Base-by-base conservation (phyloP, 1,140 invertebrate genomes). In the Alviniconcha marisindica region DNA sequence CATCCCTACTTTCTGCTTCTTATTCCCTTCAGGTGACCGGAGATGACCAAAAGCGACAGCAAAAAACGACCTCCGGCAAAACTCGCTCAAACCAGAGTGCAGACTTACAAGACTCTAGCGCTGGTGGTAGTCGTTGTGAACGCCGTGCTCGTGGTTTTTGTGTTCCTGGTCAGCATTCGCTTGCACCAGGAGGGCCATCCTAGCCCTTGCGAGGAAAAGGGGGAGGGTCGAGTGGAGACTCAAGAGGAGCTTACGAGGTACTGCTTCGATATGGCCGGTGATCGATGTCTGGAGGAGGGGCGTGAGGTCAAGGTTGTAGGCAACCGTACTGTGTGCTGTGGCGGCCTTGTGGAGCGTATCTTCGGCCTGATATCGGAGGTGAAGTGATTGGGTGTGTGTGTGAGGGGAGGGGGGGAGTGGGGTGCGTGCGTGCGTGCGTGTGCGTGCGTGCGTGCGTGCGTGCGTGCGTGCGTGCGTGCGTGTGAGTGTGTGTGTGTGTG, bases 401-500 rank as follows among this genome's bases (percentile, higher is more conserved):
- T 36, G 56, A n/a, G 21, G 56, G 21, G 56, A n/a, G 56, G 7
- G 56, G 21, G 56, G 7, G 56, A n/a, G 56, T 60, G 56, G 56
- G 48, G 48, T 51, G 48, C 48, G 48, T n/a, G 56, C 56, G 56
- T n/a, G 56, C n/a, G 56, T n/a, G 56, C 56, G 56, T n/a, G 56
- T 2, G 56, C 28, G 56, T 60, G 56, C n/a, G 63, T 69, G 63
- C 33, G 63, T 69, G 63, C 33, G 63, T 69, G 63, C 33, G 63
- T 69, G 63, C 4, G 63, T 69, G 63, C 36, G 63, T 48, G 44
- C 18, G 44, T 48, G 44, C 18, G 44, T 48, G 44, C 18, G 44
- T 48, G 44, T 48, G 44, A 48, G 44, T 48, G 44, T 48, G 44
- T 48, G 44, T 48, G 44, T 48, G 44, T 48, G 44, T 48, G 44